Base-by-base conservation (phyloP, 2,888 invertebrate genomes). In the Bellardia pandia region DNA sequence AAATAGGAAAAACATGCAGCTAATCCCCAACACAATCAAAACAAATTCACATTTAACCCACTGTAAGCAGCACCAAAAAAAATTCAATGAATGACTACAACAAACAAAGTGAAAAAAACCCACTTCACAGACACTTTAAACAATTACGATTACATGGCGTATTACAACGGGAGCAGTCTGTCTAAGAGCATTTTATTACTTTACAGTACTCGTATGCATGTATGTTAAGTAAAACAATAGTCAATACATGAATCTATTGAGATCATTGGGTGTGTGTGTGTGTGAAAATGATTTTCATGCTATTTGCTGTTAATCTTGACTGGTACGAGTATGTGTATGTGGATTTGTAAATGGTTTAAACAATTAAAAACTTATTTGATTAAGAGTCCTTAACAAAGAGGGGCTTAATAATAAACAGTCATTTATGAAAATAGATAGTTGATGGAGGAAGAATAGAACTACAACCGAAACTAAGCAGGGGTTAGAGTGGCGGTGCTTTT, bases 381-480 rank as follows among this genome's bases (percentile, higher is more conserved):
- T 91, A 91, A 92, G 92, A 90, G 92, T 92, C 91, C 92, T 92
- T 92, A 89, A 91, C 62, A 80, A 69, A 75, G n/a, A 76, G 62
- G 68, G 82, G 68, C 64, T 68, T 68, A 68, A 76, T 69, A 60
- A 78, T 58, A 11, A 58, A 64, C n/a, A 66, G 64, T 74, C 56
- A 48, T 53, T 64, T 51, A 53, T 33, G 23, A 51, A 76, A 76
- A 64, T 64, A 45, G 37, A 37, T 64, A 45, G 37, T 14, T 62
- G 62, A 30, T 30, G 7, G 33, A 23, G 23, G 16, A 56, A 23
- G 9, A 56, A 56, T 23, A 56, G 23, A 56, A 23, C 8, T 62
- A 13, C 9, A 4, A 45, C 42, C 16, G 42, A 40, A 42, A 42
- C 8, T 3, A 40, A 42, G 23, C 42, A 40, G 23, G 40, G 14